These are phyloP conservation scores for Melanogrammus aeglefinus DNA, from an alignment of 2,797 vertebrate species.

Conservation along the genomic window DNA sequence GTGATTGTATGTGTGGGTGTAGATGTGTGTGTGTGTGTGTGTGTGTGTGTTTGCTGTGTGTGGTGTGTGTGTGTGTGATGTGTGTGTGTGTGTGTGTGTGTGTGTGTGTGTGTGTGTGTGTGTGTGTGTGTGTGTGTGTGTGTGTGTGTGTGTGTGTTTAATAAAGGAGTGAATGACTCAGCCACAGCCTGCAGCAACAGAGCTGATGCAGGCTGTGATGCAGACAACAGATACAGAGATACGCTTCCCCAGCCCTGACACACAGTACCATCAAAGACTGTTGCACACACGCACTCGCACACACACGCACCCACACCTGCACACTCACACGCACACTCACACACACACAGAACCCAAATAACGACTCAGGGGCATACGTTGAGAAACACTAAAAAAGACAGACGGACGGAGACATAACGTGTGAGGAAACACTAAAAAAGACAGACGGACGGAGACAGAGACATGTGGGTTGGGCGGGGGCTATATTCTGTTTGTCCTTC, in stretches of 20 bases:
- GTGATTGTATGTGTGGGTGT: constrained; percentile 4
- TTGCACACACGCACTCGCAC: neutral
- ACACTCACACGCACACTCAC: neutral
- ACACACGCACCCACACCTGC: neutral
- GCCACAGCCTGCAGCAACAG: neutral
- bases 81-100: neutral
- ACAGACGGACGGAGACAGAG: too few relatives aligned
- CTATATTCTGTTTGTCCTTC: too few relatives aligned
- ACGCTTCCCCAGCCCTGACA: neutral
- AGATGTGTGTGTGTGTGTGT: neutral
- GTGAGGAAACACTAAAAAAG: neutral
- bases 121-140: neutral
- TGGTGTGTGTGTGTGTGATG: too few relatives aligned
- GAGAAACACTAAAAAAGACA: neutral
- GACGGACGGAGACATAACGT: too few relatives aligned
- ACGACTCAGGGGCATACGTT: neutral
- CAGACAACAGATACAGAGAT: too few relatives aligned
- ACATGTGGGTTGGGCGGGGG: too few relatives aligned
- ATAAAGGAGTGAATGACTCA: neutral
- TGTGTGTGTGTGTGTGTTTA: constrained; percentile 14
- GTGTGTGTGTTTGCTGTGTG: too few relatives aligned
- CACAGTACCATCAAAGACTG: neutral
- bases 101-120: constrained; percentile 10
- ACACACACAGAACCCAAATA: neutral
- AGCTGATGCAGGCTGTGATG: neutral